Evolutionary conservation across 2,888 invertebrate genomes (phyloP).

Genomic region (Diarsia brunnea): DNA sequence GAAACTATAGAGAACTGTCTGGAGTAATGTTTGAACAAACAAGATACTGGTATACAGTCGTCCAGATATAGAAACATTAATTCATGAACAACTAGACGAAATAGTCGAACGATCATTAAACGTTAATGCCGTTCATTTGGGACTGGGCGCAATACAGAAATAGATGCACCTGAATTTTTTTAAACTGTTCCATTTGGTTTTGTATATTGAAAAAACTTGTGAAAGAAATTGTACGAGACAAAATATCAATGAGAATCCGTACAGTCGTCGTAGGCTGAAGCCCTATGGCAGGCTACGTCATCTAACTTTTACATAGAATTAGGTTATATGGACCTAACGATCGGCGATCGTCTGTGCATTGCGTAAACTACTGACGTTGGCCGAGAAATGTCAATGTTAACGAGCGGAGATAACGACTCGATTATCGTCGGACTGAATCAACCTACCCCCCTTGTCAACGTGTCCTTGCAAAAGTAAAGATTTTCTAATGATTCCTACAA

Average conservation of each 20-base stretch:
- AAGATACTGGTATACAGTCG: neutral
- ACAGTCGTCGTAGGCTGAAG: constrained; percentile 51
- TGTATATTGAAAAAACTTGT: neutral
- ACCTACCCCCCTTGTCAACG: constrained; percentile 19
- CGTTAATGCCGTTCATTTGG: constrained; percentile 5
- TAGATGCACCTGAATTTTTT: constrained; percentile 8
- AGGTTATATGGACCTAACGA: constrained; percentile 20
- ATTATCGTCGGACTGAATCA: constrained; percentile 27
- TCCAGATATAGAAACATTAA: constrained; percentile 17
- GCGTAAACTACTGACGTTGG: constrained; percentile 49
- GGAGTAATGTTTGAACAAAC: constrained; percentile 9
- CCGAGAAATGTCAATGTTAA: constrained; percentile 49
- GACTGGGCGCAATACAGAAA: constrained; percentile 30
- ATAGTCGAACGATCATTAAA: constrained; percentile 21
- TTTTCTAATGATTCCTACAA: constrained; percentile 10
- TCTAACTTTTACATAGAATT: constrained; percentile 30
- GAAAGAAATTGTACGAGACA: neutral
- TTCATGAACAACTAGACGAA: constrained; percentile 10
- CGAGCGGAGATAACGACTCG: constrained; percentile 28
- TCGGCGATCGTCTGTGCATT: constrained; percentile 23
- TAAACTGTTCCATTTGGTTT: neutral
- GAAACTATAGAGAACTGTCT: constrained; percentile 28
- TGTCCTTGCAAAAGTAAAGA: constrained; percentile 7
- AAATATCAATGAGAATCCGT: constrained; percentile 47
- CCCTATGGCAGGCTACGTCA: constrained; percentile 47